Base-by-base conservation (phyloP, 2,888 invertebrate genomes). In the Eupithecia subumbrata region DNA sequence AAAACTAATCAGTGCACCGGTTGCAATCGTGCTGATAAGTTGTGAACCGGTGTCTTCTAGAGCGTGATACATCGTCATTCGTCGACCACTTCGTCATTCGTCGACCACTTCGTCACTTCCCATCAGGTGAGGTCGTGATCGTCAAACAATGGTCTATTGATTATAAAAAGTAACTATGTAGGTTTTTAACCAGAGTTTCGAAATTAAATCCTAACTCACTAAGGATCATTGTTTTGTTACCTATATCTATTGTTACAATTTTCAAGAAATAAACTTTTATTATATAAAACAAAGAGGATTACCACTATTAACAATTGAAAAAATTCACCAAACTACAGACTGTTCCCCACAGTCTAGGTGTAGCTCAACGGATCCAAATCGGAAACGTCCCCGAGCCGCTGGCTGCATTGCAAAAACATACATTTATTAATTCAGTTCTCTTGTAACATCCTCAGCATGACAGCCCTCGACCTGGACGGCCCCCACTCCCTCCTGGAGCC, bases 401-500 rank as follows among this genome's bases (percentile, higher is more conserved):
- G 14, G 56, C 12, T 5, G 22, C 56, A 56, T 22, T 22, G 12
- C 22, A 12, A 60, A 5, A 4, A 45, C 34, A 34, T 34, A 34
- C 30, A 30, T 43, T 43, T n/a, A 14, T 11, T 3, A 25, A 60
- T 25, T 5, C 5, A 25, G 60, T 14, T 25, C 0, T 5, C 22
- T 60, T 56, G 22, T 56, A n/a, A 1, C 8, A 14, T 69, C 25
- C 73, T 79, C 1, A 56, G 22, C n/a, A 78, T 75, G 77, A 71
- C 43, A 3, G 75, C 66, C 52, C 34, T 52, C 1, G 74, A 76
- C 5, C 37, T 70, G 12, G 3, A 77, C 71, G 60, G 22, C 52
- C 11, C 52, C 22, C 92, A 92, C 80, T 40, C 80, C 0, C 81
- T 91, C 11, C 84, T 92, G 71, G 90, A 90, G 70, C 80, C 85